Evolutionary conservation across 1,140 invertebrate genomes (phyloP).

Genomic region (Micrasema longulum): DNA sequence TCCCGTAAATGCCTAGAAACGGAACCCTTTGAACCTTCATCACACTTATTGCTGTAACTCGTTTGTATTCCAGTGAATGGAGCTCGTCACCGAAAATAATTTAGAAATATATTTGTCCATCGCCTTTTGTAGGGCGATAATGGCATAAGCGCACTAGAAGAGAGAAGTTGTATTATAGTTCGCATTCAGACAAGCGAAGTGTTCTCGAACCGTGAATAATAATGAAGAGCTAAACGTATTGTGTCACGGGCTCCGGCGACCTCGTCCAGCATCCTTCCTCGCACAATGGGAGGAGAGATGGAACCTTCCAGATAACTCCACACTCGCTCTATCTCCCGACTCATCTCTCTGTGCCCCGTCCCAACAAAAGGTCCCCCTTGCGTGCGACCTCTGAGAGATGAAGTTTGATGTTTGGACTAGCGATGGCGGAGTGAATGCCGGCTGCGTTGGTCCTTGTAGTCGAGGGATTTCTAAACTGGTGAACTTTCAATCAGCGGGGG

Average conservation of each 20-base stretch:
- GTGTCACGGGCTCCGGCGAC: slow-evolving; percentile 29
- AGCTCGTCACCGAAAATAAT: slow-evolving; percentile 12
- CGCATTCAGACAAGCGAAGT: slow-evolving; percentile 40
- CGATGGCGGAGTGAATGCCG: slow-evolving; percentile 41
- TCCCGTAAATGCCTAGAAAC: too few relatives aligned
- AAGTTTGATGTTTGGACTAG: slow-evolving; percentile 49
- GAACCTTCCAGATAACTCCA: slow-evolving; percentile 49
- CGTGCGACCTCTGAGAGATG: slow-evolving; percentile 33
- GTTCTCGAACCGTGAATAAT: slow-evolving; percentile 45
- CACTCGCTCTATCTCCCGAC: slow-evolving; percentile 43
- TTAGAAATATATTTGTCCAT: slow-evolving; percentile 15
- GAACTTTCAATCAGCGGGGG: slow-evolving; percentile 16
- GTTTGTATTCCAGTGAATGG: not conserved
- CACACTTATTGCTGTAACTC: not conserved
- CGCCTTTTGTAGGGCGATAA: slow-evolving; percentile 15
- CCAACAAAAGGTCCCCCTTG: slow-evolving; percentile 44
- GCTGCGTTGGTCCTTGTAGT: slow-evolving; percentile 36
- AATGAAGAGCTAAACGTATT: slow-evolving; percentile 43
- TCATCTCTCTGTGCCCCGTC: slow-evolving; percentile 46
- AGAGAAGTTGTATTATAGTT: too few relatives aligned
- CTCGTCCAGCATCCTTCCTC: slow-evolving; percentile 18
- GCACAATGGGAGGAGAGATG: slow-evolving; percentile 47
- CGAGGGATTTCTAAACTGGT: slow-evolving; percentile 34
- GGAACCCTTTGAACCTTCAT: not conserved
- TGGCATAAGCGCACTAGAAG: not conserved